Percentiles rank a stretch among this genome's conserved stretches.
Evolutionary conservation across 2,888 invertebrate genomes (phyloP).

Genomic region (Portevinia maculata): DNA sequence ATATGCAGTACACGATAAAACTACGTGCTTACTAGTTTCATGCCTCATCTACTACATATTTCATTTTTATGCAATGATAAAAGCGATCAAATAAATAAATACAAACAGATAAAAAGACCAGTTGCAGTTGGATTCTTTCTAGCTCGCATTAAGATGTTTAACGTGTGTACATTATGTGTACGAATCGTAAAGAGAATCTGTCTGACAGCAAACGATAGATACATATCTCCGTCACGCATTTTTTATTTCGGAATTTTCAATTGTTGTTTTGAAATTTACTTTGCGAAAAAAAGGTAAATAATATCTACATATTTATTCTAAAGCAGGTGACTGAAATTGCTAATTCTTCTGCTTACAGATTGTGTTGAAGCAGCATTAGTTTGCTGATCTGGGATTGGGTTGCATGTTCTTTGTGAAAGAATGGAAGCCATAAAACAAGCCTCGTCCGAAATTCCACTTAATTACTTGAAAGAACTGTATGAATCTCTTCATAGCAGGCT

Average conservation of each 20-base stretch:
- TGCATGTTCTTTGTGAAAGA: background rate
- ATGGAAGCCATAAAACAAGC: too few relatives aligned
- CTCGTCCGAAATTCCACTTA: too few relatives aligned
- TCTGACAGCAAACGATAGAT: background rate
- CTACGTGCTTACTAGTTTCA: constrained; percentile 55
- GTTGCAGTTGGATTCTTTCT: constrained; percentile 20
- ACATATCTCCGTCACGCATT: background rate
- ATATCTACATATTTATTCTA: background rate
- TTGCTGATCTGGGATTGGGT: background rate
- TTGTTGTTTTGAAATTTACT: background rate
- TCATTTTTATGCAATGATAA: constrained; percentile 51
- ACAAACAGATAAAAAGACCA: constrained; percentile 10
- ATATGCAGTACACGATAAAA: constrained; percentile 61
- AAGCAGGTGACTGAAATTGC: background rate
- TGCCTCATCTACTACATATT: constrained; percentile 19
- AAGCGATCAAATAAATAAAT: constrained; percentile 32
- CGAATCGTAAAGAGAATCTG: background rate
- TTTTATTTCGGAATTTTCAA: background rate
- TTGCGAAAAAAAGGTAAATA: background rate
- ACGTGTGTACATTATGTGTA: background rate
- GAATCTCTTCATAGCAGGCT: too few relatives aligned
- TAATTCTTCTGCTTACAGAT: too few relatives aligned
- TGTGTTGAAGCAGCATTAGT: background rate
- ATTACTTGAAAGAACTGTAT: too few relatives aligned
- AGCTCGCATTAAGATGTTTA: constrained; percentile 16